These are phyloP conservation scores for Orchesella flavescens DNA, from an alignment of 2,888 invertebrate species.

Conservation along the genomic window DNA sequence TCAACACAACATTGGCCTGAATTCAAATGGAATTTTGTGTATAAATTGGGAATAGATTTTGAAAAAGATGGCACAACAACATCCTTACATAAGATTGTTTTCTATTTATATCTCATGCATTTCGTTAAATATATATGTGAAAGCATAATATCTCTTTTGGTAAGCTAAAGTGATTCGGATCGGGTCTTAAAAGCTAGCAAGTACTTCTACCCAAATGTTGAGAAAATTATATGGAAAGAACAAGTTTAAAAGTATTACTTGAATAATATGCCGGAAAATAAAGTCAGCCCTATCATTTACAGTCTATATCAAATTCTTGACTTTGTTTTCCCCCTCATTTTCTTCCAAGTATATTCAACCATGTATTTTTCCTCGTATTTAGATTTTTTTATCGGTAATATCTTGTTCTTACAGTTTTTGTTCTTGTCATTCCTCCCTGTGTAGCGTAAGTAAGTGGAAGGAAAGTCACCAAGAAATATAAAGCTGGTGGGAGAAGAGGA, in stretches of 20 bases:
- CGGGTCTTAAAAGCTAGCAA: background rate
- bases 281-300: background rate
- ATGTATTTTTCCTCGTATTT: background rate
- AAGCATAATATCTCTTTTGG: conserved; percentile 13
- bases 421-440: conserved; percentile 16
- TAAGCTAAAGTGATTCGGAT: background rate
- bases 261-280: conserved; percentile 1
- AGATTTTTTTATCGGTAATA: background rate
- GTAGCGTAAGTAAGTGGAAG: background rate
- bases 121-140: background rate
- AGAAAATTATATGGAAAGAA: background rate
- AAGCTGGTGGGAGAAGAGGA: background rate
- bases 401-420: conserved; percentile 8
- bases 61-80: background rate
- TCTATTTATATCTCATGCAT: conserved; percentile 47
- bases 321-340: background rate
- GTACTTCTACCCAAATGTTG: background rate
- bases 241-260: background rate
- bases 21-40: background rate
- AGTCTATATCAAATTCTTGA: background rate
- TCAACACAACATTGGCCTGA: too few relatives aligned
- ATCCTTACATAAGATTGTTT: background rate
- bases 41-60: background rate
- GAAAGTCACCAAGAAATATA: background rate
- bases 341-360: background rate